Evolutionary conservation across 2,888 invertebrate genomes (phyloP), one percentile per base, ranked within the genome.

Genomic region (Microplitis deprimator): DNA sequence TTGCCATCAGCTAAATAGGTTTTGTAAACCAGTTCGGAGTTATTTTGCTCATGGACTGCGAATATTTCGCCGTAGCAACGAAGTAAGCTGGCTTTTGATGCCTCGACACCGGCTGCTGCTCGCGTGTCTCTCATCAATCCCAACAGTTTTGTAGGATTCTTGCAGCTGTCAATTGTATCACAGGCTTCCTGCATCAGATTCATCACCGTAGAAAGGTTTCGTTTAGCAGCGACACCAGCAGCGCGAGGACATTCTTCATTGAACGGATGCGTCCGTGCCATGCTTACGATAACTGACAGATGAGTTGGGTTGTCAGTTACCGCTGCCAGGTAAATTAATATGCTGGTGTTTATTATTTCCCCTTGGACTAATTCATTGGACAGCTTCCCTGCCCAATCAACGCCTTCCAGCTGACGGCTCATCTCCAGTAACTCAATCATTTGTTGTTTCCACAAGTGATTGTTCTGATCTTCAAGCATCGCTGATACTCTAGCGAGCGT

Each of bases 71-170:
- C 86, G 17, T 89, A 89, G 1, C 84, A 85, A 29, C 81, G 82
- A 13, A 88, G 76, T 8, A 89, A 79, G 70, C 87, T 86, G 0
- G 87, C 83, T 78, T 88, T 88, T 1, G 87, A 82, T 0, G 86
- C 86, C 79, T 88, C 88, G 5, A 85, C 86, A 4, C 82, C 84
- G 1, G 87, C 87, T 0, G 86, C 86, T 0, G 86, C 87, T 80
- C 86, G 87, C 0, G 84, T n/a, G 59, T 89, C 88, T 17, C 81
- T 84, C 5, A 89, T 83, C 4, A 88, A 81, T 3, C 89, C 88
- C 4, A 89, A 77, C 6, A 89, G 82, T 68, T 81, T 83, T 4
- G 86, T 86, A 0, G 88, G 87, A 41, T 84, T 83, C 76, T 86
- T 87, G 64, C 83, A 82, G 0, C 82, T 78, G 17, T 87, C 86